These are phyloP conservation scores for Metaphire vulgaris DNA, from an alignment of 1,140 invertebrate genomes.

Conservation along the genomic window DNA sequence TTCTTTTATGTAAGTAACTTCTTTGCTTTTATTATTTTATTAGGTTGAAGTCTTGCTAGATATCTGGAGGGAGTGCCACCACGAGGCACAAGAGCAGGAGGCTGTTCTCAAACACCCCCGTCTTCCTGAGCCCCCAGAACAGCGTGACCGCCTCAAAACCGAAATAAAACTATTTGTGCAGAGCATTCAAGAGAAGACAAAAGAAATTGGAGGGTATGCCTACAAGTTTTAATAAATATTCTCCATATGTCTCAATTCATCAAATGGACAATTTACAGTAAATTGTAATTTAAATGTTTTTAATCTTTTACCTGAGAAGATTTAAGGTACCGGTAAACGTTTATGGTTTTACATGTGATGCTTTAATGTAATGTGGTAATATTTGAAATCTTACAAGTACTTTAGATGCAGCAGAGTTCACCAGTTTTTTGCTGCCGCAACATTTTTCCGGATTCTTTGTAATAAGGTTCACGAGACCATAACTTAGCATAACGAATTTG, in stretches of 20 bases:
- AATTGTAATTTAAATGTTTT: background rate
- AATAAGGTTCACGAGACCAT: no score
- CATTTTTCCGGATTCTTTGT: no score
- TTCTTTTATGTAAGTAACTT: background rate
- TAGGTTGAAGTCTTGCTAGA: conserved; percentile 38
- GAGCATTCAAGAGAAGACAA: conserved; percentile 34
- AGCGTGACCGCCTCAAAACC: conserved; percentile 35
- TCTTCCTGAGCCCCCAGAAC: conserved; percentile 37
- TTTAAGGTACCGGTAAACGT: no score
- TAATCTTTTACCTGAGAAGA: no score
- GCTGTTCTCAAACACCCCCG: background rate
- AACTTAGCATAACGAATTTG: no score
- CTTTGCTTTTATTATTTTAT: background rate
- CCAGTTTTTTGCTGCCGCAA: no score
- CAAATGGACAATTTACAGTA: background rate
- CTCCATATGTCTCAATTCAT: background rate
- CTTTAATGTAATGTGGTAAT: no score
- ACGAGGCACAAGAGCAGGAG: conserved; percentile 32
- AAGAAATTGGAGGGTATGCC: conserved; percentile 34
- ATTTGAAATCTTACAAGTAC: no score
- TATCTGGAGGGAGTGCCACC: conserved; percentile 40
- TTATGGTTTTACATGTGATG: no score
- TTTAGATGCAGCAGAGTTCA: no score
- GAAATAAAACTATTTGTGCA: conserved; percentile 40
- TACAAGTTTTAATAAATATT: background rate